Evolutionary conservation across 2,797 vertebrate genomes (phyloP).

Genomic region (Ptychobarbus kaznakovi): DNA sequence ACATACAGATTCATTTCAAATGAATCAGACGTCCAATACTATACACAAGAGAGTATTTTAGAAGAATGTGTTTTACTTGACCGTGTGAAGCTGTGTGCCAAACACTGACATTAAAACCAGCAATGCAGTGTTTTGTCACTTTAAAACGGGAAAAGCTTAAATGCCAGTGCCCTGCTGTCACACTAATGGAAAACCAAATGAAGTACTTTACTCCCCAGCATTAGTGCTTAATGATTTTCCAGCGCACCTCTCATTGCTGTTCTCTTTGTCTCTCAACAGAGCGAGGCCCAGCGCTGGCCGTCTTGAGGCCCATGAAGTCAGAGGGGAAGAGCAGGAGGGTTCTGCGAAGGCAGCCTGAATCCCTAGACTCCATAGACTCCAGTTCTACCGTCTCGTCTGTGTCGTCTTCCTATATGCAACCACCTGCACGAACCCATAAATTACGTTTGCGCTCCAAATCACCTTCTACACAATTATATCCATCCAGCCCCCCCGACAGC

Average conservation of each 20-base stretch:
- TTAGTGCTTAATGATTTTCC: neutral
- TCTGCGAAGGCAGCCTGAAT: slow-evolving; percentile 80
- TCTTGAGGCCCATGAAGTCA: slow-evolving; percentile 75
- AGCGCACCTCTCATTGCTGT: neutral
- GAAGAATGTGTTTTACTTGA: neutral
- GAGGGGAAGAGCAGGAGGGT: slow-evolving; percentile 78
- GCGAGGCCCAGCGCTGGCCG: slow-evolving; percentile 76
- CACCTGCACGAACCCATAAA: slow-evolving; percentile 79
- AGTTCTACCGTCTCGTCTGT: slow-evolving; percentile 79
- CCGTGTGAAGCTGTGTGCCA: neutral
- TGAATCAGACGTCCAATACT: neutral
- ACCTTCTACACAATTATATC: slow-evolving; percentile 72
- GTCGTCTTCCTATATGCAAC: slow-evolving; percentile 84
- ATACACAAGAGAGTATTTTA: neutral
- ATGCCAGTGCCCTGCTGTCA: neutral
- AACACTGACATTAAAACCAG: neutral
- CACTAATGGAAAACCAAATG: neutral
- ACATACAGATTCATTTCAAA: neutral
- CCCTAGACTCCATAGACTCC: slow-evolving; percentile 78
- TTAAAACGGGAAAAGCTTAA: neutral
- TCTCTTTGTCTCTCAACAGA: slow-evolving; percentile 73
- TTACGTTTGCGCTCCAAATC: slow-evolving; percentile 91
- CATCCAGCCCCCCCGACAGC: slow-evolving; percentile 64
- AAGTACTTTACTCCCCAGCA: neutral
- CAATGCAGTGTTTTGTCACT: neutral